Conservation (phyloP, 2,797 vertebrate genomes). For the Galago senegalensis region DNA sequence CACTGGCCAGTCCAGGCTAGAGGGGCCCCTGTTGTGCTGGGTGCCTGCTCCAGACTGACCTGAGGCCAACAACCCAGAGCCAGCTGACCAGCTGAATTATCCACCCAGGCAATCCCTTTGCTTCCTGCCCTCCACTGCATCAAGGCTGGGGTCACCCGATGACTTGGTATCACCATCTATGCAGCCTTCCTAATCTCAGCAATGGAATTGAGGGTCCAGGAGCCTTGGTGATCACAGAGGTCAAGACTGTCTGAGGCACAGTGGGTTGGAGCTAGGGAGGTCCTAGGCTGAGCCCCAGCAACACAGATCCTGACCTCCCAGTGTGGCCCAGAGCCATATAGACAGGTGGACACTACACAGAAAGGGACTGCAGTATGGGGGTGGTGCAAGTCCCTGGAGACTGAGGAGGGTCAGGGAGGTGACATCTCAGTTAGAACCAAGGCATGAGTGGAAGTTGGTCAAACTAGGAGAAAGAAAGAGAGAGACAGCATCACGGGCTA, state of each 20-base stretch:
- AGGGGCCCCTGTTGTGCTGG: background rate
- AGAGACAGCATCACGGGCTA: background rate
- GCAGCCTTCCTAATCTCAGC: background rate
- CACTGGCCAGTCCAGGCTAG: fast-evolving
- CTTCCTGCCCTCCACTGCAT: background rate
- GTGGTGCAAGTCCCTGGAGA: background rate
- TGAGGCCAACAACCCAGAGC: background rate
- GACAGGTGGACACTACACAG: background rate
- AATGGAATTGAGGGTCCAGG: background rate
- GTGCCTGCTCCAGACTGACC: no score
- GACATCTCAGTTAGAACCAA: background rate
- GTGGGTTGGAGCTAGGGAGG: no score
- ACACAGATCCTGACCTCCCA: fast-evolving
- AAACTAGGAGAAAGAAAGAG: no score
- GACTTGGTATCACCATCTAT: background rate
- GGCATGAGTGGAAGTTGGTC: background rate
- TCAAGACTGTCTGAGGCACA: fast-evolving
- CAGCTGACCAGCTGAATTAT: background rate
- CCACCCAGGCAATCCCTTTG: background rate
- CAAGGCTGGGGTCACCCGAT: fast-evolving
- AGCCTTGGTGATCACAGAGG: background rate
- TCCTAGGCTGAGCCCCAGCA: background rate
- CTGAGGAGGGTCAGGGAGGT: background rate
- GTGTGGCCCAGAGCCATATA: background rate
- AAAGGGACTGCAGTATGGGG: fast-evolving